These are phyloP conservation scores for Campopleginae sp. DNA, from an alignment of 2,888 invertebrate genomes.

Conservation along the genomic window DNA sequence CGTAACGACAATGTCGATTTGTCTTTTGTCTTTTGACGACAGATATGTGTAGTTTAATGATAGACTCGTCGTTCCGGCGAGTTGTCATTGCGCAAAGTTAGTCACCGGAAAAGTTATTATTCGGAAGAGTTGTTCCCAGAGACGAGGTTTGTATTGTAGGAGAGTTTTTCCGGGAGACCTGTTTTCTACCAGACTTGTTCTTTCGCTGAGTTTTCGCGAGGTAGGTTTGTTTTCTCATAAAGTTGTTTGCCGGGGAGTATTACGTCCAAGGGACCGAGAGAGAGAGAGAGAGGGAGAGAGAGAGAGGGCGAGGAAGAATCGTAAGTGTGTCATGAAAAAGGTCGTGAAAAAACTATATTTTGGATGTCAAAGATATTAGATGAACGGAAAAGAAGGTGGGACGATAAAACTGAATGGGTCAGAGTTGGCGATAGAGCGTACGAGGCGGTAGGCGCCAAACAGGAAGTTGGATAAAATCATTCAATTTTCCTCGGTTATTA, in stretches of 20 bases:
- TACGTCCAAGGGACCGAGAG: not conserved
- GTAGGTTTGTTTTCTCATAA: constrained; percentile 8
- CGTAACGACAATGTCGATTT: not conserved
- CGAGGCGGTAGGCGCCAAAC: constrained; percentile 32
- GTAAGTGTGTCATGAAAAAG: constrained; percentile 8
- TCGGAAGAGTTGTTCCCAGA: constrained; percentile 26
- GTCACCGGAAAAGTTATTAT: constrained; percentile 23
- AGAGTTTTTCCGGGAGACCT: constrained; percentile 18
- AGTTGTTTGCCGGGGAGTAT: not conserved
- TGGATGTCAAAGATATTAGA: constrained; percentile 3
- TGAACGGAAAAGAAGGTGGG: not conserved
- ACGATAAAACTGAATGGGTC: not conserved
- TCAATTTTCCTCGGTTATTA: constrained; percentile 56
- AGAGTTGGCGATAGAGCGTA: not conserved
- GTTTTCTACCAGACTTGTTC: constrained; percentile 29
- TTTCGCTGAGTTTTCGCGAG: constrained; percentile 10
- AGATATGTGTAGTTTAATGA: not conserved
- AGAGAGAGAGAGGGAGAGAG: not conserved
- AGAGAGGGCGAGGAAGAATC: not conserved
- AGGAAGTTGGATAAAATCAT: constrained; percentile 61
- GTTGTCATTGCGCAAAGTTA: constrained; percentile 18
- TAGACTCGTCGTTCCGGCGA: constrained; percentile 24
- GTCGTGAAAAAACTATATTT: constrained; percentile 21
- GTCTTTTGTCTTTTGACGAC: not conserved
- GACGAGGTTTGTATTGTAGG: constrained; percentile 6